These are phyloP conservation scores for Fregata magnificens DNA, from an alignment of 2,113 vertebrate species.

Conservation along the genomic window DNA sequence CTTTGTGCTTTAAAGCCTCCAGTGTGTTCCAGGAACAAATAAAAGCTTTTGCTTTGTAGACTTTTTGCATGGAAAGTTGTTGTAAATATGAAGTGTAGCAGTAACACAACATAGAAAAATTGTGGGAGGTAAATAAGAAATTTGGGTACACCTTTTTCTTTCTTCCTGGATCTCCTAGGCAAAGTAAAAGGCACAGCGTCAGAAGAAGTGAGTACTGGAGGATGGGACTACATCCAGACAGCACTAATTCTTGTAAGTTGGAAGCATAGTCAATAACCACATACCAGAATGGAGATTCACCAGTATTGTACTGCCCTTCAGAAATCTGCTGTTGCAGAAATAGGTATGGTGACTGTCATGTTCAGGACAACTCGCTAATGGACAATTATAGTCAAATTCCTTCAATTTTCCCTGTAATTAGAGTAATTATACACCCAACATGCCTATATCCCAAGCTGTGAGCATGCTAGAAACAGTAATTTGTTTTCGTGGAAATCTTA, in stretches of 20 bases:
- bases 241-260: background rate
- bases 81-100: background rate
- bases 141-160: background rate
- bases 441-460: background rate
- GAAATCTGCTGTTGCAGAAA: background rate
- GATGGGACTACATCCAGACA: background rate
- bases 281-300: background rate
- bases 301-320: background rate
- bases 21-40: background rate
- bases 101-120: background rate
- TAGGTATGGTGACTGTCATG: background rate
- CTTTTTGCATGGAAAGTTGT: background rate
- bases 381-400: background rate
- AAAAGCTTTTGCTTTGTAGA: background rate
- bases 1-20: background rate
- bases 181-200: background rate
- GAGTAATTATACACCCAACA: background rate
- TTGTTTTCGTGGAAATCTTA: constrained; percentile 12
- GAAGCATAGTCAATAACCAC: background rate
- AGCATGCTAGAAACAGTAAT: background rate
- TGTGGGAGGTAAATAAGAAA: background rate
- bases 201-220: background rate
- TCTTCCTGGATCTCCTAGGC: background rate
- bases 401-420: constrained; percentile 3
- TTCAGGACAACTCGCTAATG: background rate